These are phyloP conservation scores for Dorcus hopei DNA, from an alignment of 2,888 invertebrate species.

Conservation along the genomic window DNA sequence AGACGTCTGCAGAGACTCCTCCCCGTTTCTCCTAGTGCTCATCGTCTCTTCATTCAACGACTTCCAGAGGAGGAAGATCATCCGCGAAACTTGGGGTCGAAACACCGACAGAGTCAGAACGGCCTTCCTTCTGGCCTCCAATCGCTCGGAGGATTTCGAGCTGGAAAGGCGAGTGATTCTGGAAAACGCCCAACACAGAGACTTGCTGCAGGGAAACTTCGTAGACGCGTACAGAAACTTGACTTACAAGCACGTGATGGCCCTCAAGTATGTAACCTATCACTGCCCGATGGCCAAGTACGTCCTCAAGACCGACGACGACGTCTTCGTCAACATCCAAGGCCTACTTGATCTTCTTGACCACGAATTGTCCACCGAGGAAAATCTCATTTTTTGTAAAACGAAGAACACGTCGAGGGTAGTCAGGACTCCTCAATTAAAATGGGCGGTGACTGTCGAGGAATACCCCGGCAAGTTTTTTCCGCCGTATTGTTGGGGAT, in stretches of 20 bases:
- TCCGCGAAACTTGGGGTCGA: constrained; percentile 73
- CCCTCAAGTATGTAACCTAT: constrained; percentile 71
- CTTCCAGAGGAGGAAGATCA: constrained; percentile 60
- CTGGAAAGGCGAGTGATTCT: constrained; percentile 44
- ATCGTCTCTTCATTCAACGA: constrained; percentile 69
- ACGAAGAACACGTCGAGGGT: constrained; percentile 44
- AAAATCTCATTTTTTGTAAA: constrained; percentile 63
- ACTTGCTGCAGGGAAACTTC: constrained; percentile 76
- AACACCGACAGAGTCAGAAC: constrained; percentile 55
- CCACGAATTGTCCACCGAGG: constrained; percentile 53
- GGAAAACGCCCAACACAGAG: constrained; percentile 60
- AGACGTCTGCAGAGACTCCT: constrained; percentile 40
- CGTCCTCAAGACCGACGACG: constrained; percentile 74
- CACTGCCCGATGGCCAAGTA: constrained; percentile 65
- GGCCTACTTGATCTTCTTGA: constrained; percentile 59
- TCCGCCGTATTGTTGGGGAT: constrained; percentile 75
- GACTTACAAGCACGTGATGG: constrained; percentile 82
- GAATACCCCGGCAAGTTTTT: constrained; percentile 65
- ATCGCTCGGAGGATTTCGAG: constrained; percentile 37
- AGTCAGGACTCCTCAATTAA: background rate
- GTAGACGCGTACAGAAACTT: constrained; percentile 75
- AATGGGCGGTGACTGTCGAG: constrained; percentile 37
- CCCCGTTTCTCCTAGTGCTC: constrained; percentile 60
- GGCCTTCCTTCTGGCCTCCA: constrained; percentile 66
- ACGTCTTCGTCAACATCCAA: constrained; percentile 70